A percentile compares a stretch with the other conserved stretches of the same genome.
phyloP scores from a whole-genome alignment of 2,113 vertebrate genomes.

The Cyanoderma ruficeps region DNA sequence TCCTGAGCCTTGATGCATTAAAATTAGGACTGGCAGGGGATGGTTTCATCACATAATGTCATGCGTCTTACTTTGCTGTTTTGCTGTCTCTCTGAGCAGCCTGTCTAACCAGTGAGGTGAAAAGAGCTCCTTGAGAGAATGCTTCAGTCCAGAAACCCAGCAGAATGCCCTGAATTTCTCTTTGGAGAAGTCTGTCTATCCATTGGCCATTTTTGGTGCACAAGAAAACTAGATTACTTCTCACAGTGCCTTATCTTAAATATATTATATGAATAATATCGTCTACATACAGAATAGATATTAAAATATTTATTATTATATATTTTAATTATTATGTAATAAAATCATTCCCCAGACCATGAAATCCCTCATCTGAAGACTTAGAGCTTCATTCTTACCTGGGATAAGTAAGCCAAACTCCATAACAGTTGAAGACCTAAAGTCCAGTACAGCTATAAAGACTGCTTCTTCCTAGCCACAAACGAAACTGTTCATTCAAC shows the following conservation, averaged over 20 bases:
- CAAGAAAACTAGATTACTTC: background rate
- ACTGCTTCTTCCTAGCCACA: background rate
- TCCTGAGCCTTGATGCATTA: background rate
- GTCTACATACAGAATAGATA: background rate
- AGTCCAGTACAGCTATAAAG: background rate
- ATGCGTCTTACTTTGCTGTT: background rate
- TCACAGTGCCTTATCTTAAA: background rate
- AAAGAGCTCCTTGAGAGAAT: background rate
- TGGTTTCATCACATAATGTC: background rate
- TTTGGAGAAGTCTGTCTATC: background rate
- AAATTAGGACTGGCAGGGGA: background rate
- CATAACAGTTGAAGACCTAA: background rate
- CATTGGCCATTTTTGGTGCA: background rate
- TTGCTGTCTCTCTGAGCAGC: background rate
- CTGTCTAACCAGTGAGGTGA: rapidly evolving
- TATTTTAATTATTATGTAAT: background rate
- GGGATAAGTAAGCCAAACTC: background rate
- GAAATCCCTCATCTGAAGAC: background rate
- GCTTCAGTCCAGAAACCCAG: background rate
- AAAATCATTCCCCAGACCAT: background rate
- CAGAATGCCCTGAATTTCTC: background rate
- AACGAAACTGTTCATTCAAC: background rate
- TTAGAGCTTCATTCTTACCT: background rate
- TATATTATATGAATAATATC: background rate
- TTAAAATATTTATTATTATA: background rate